Base-by-base conservation (phyloP, 2,888 invertebrate genomes). In the Lymantria dispar region DNA sequence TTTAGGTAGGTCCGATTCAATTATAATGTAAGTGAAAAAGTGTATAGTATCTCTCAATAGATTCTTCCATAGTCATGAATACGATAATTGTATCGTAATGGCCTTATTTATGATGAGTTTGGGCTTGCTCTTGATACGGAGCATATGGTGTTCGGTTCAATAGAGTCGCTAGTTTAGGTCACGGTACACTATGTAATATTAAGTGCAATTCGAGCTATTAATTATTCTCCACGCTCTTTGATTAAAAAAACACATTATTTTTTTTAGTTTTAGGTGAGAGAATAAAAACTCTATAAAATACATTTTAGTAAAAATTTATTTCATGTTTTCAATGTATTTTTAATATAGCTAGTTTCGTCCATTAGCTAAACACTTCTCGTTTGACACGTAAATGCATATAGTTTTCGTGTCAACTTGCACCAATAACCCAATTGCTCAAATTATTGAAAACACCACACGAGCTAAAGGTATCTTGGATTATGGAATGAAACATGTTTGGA, bases 1-100 rank as follows among this genome's bases (percentile, higher is more conserved):
- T 79, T 80, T 90, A 91, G 90, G 84, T 90, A 90, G 89, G 88
- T 77, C 82, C 76, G 80, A 88, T 88, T 85, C 87, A 88, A 87
- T 88, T 86, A 80, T 86, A 76, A 71, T 75, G 64, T 90, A 91
- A 90, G 90, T 82, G 79, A 86, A 87, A n/a, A 22, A 88, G 73
- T 89, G 88, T 88, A 88, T 85, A 88, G 82, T 87, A 83, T 80
- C 76, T 78, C 79, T 77, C 79, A 81, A 81, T 83, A 84, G 81
- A 76, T 78, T 77, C 76, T 85, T 81, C 82, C 81, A 78, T 78
- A 80, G 74, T 69, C 66, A 74, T 71, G 70, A 69, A 65, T 64
- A 73, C 63, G 68, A 70, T 61, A 66, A 72, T 72, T 74, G 70
- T 70, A 79, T 70, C 70, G 55, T 70, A 75, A 85, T 80, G 83